A percentile compares a stretch with the other conserved stretches of the same genome.
phyloP scores from a whole-genome alignment of 2,888 invertebrate genomes.

The Caradrina kadenii region DNA sequence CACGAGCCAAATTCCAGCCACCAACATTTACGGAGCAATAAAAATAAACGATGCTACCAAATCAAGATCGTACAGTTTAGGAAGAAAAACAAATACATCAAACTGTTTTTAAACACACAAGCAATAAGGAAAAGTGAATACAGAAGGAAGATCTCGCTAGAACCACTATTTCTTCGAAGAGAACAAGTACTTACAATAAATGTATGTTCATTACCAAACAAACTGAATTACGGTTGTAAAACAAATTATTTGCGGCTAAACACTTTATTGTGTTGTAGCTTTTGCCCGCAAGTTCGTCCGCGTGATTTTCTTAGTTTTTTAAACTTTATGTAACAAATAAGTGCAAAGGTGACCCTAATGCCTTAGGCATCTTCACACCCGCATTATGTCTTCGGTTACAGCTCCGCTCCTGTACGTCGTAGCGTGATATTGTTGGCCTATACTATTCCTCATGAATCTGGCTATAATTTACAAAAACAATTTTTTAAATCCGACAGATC shows the following conservation, averaged over 20 bases:
- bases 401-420: no score
- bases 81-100: slow-evolving; percentile 17
- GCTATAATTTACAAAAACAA: no score
- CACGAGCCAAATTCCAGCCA: not conserved
- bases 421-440: no score
- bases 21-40: not conserved
- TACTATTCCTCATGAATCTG: no score
- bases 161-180: slow-evolving; percentile 31
- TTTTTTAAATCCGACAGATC: no score
- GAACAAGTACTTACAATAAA: slow-evolving; percentile 26
- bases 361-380: no score
- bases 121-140: slow-evolving; percentile 41
- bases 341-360: no score
- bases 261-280: slow-evolving; percentile 23
- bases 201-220: slow-evolving; percentile 25
- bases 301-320: no score
- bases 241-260: slow-evolving; percentile 26
- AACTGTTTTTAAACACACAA: slow-evolving; percentile 11
- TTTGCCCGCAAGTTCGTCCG: no score
- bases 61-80: slow-evolving; percentile 2
- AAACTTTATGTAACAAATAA: no score
- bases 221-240: slow-evolving; percentile 40
- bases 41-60: slow-evolving; percentile 11
- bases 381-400: no score
- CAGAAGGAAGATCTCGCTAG: slow-evolving; percentile 1